phyloP scores from a whole-genome alignment of 2,888 invertebrate genomes.

The Steinernema hermaphroditum region DNA sequence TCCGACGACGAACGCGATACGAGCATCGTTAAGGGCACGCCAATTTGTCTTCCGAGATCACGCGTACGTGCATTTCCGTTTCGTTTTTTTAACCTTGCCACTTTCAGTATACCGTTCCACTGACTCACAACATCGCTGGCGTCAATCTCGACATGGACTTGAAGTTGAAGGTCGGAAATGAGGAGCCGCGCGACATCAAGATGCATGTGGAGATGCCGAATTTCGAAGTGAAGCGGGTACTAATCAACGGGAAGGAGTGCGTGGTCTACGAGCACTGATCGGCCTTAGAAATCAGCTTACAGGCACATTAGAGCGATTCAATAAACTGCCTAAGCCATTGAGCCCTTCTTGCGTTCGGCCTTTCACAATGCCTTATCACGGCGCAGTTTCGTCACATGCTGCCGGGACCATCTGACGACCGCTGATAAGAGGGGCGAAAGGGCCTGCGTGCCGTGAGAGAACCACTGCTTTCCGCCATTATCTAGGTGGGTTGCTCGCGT shows the following conservation, averaged over 20 bases:
- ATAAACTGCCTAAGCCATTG: neutral
- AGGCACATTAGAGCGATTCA: neutral
- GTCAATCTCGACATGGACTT: conserved; percentile 5
- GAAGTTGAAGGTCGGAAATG: neutral
- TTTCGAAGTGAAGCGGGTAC: neutral
- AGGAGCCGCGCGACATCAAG: neutral
- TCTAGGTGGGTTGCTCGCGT: too few species aligned
- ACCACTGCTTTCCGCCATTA: too few species aligned
- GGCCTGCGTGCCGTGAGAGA: too few species aligned
- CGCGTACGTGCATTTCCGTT: too few species aligned
- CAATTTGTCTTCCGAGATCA: neutral
- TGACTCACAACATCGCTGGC: neutral
- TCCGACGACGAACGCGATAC: neutral
- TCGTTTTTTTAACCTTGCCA: too few species aligned
- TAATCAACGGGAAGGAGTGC: neutral
- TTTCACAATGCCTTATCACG: neutral
- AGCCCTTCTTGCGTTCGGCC: neutral
- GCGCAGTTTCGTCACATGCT: neutral
- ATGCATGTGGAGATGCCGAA: conserved; percentile 9
- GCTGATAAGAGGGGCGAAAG: neutral
- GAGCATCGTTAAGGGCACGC: neutral
- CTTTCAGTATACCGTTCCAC: neutral
- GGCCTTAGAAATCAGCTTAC: neutral
- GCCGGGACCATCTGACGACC: neutral
- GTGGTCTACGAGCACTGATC: neutral